Evolutionary conservation across 2,797 vertebrate species (phyloP), one percentile per base, ranked within the genome.

Genomic region (Falco berigora): DNA sequence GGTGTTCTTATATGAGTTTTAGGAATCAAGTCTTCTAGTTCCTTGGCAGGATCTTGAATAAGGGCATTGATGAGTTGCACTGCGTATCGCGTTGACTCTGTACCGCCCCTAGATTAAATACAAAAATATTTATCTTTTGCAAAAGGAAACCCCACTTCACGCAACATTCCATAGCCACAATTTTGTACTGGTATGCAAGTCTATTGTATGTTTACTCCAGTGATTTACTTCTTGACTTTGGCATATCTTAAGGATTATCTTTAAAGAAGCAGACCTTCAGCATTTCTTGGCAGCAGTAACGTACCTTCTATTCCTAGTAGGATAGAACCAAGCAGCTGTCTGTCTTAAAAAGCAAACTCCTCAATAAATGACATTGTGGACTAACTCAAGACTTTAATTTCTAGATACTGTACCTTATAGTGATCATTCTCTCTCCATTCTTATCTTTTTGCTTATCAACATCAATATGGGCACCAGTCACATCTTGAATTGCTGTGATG

Each of bases 381-480:
- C 18, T 50, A 78, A 91, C 23, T 68, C 14, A 62, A 52, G 36
- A 72, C 42, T 74, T 94, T 27, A 0, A 61, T 77, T 95, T 80
- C 74, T 23, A 88, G 62, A 84, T 85, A 97, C 94, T 17, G 62
- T 98, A 99, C 99, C 99, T 99, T 98, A 99, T 99, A 90, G 99
- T 99, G 97, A 99, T 99, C 99, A 99, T 99, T 97, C 99, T 98
- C 96, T 99, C 99, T 80, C 99, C 99, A 46, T 99, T 99, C 97
- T 99, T 99, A 98, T 99, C 99, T 97, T 99, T 99, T 97, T 99
- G 99, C 96, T 99, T 99, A 98, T 99, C 99, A 85, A 99, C 99
- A 7, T 99, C 99, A 94, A 99, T 99, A 97, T 99, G 99, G 87
- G 99, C 99, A 86, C 99, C 99, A 32, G 99, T 99, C 96, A 99